These are phyloP conservation scores for Dipodomys stephensi DNA, from an alignment of 2,113 vertebrate genomes.

Conservation along the genomic window DNA sequence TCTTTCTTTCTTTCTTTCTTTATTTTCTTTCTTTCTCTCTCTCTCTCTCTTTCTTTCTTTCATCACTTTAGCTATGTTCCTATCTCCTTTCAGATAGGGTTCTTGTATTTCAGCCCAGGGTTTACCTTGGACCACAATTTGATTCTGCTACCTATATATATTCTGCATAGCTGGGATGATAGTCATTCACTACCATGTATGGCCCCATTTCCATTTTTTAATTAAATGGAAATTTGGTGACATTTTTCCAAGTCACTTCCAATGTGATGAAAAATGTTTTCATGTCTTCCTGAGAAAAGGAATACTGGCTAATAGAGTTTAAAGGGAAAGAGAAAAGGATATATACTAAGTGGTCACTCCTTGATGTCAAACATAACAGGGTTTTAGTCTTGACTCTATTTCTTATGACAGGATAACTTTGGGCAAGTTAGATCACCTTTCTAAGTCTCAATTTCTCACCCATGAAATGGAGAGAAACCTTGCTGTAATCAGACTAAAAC, in stretches of 20 bases:
- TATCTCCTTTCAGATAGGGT: too few relatives aligned
- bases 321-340: constrained; percentile 1
- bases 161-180: too few relatives aligned
- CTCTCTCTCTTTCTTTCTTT: too few relatives aligned
- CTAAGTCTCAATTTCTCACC: constrained; percentile 21
- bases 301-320: background rate
- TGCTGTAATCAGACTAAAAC: background rate
- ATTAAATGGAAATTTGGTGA: background rate
- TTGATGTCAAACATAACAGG: background rate
- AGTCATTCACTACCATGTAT: too few relatives aligned
- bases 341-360: background rate
- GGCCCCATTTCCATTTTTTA: background rate
- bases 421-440: background rate
- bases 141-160: too few relatives aligned
- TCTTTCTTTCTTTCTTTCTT: too few relatives aligned
- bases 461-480: background rate
- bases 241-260: constrained; percentile 28
- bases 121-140: too few relatives aligned
- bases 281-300: background rate
- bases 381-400: background rate
- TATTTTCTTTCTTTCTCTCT: too few relatives aligned
- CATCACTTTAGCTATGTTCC: too few relatives aligned
- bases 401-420: background rate
- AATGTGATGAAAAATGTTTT: background rate
- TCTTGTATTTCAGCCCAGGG: too few relatives aligned